phyloP scores from a whole-genome alignment of 2,888 invertebrate genomes.

The Seira musarum region DNA sequence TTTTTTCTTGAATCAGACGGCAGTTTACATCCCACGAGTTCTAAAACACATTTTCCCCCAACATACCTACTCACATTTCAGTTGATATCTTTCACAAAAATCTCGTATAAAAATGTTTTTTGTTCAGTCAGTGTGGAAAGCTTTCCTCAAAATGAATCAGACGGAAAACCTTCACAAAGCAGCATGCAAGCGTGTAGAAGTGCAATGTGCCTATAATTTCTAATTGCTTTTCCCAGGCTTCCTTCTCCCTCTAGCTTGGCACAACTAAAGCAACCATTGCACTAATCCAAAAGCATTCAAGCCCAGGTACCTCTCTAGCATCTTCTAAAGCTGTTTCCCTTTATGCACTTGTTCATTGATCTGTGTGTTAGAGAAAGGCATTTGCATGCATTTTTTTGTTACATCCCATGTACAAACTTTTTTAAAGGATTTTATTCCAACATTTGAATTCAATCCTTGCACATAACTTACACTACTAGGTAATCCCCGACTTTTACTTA shows the following conservation, averaged over 20 bases:
- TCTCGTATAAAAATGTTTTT: slow-evolving; percentile 12
- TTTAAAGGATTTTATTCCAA: too few species aligned
- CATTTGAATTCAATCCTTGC: too few species aligned
- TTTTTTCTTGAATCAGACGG: too few species aligned
- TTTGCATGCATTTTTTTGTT: too few species aligned
- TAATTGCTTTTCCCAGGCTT: slow-evolving; percentile 43
- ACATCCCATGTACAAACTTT: too few species aligned
- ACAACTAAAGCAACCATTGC: neutral
- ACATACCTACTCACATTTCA: neutral
- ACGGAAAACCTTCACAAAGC: neutral
- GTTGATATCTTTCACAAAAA: slow-evolving; percentile 12
- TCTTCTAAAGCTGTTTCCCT: too few species aligned
- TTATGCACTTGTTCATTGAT: slow-evolving; percentile 22
- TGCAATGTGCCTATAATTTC: slow-evolving; percentile 4
- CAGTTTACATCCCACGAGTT: neutral
- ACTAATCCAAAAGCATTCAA: neutral
- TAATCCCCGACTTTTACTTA: too few species aligned
- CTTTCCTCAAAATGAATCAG: neutral
- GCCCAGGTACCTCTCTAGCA: slow-evolving; percentile 30
- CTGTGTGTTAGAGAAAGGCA: too few species aligned
- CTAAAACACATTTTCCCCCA: neutral
- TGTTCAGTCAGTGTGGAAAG: neutral
- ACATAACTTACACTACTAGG: too few species aligned
- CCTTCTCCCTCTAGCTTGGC: slow-evolving; percentile 48
- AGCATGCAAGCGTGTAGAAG: neutral